Base-by-base conservation (phyloP, 2,888 invertebrate genomes). In the Synergus umbraculus region DNA sequence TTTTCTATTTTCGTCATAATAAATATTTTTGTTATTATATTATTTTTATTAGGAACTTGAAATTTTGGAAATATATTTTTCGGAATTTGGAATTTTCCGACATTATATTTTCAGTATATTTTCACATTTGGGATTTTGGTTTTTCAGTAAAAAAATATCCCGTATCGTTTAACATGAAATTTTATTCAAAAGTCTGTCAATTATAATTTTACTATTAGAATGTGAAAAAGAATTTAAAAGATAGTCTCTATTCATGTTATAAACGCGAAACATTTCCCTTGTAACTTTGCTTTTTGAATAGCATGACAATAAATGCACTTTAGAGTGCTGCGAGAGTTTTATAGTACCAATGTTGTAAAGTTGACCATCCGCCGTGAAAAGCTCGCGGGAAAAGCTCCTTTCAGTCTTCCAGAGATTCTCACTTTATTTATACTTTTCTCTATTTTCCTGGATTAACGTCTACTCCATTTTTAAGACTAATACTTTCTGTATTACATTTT, bases 351-450 rank as follows among this genome's bases (percentile, higher is more conserved):
- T 73, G 73, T 54, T 73, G 73, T 49, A n/a, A 73, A 73, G 73
- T 73, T 73, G 73, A 73, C 73, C 73, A 73, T 49, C 54, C 54
- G 37, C 73, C n/a, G 73, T 73, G 73, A 73, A 73, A 73, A 73
- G 69, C 69, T 73, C 29, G 69, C 22, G 22, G 22, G 46, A 54
- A 73, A 73, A 73, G 54, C 73, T 73, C 9, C 73, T 73, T 73
- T 54, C 54, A 73, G 15, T 73, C n/a, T 49, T 73, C 37, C 18
- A 60, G 22, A 60, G 22, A 12, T n/a, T 60, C 54, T 54, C 54
- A 54, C 15, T 73, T 73, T 73, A 73, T 49, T 49, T 73, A 29
- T 69, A 69, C 29, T 49, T 69, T 37, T 44, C 15, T 37, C 41
- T 37, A 4, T 73, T 37, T 54, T 73, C 54, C n/a, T 18, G 49